A percentile compares a stretch with the other conserved stretches of the same genome.
phyloP scores from a whole-genome alignment of 2,888 invertebrate species.

The Bugula neritina region DNA sequence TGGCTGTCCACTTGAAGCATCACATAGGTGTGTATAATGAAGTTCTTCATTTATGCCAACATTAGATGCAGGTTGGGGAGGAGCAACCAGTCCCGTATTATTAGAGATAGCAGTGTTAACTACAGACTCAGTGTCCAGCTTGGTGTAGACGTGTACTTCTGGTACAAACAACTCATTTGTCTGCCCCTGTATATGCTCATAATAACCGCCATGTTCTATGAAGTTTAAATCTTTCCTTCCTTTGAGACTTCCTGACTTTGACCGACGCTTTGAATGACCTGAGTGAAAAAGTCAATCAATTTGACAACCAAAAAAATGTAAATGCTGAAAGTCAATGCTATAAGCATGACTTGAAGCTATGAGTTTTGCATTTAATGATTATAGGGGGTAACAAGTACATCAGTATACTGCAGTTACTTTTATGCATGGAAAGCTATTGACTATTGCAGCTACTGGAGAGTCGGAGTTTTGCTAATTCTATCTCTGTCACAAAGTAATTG shows the following conservation, averaged over 20 bases:
- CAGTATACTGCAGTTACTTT: too few species aligned
- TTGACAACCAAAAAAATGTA: too few species aligned
- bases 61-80: not conserved
- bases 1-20: not conserved
- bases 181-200: constrained; percentile 1
- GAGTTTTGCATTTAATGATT: too few species aligned
- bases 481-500: too few species aligned
- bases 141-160: not conserved
- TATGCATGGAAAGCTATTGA: too few species aligned
- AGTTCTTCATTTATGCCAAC: not conserved
- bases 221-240: constrained; percentile 1
- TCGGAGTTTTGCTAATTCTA: too few species aligned
- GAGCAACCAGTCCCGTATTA: not conserved
- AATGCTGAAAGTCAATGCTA: too few species aligned
- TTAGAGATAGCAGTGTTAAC: not conserved
- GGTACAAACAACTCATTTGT: not conserved
- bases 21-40: not conserved
- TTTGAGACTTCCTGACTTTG: not conserved
- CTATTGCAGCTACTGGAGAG: too few species aligned
- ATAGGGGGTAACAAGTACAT: too few species aligned
- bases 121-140: not conserved
- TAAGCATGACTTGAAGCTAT: too few species aligned
- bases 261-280: not conserved
- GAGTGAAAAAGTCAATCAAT: too few species aligned
- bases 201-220: not conserved